Conservation (phyloP, 1,140 invertebrate species). For the Cydia amplana region DNA sequence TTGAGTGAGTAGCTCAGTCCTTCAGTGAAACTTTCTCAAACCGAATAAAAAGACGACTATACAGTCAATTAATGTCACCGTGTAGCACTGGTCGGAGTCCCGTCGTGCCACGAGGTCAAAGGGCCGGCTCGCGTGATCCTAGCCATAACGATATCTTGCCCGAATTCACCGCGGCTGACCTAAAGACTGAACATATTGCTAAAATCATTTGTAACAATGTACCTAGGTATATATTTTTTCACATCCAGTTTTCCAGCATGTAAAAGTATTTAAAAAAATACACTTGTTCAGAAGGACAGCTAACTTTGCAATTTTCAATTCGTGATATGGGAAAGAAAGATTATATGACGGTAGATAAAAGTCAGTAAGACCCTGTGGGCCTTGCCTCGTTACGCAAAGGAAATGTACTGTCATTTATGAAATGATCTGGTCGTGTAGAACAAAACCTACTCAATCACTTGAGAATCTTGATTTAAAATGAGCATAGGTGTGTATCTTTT, state of each 20-base stretch:
- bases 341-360: neutral
- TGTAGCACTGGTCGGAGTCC: slow-evolving; percentile 2
- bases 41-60: neutral
- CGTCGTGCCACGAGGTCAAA: slow-evolving; percentile 39
- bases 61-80: slow-evolving; percentile 5
- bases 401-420: slow-evolving; percentile 26
- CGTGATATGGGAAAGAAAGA: slow-evolving; percentile 7
- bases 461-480: neutral
- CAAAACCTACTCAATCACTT: neutral
- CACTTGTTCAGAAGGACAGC: too few relatives aligned
- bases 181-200: neutral
- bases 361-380: slow-evolving; percentile 1
- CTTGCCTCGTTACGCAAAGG: neutral
- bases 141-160: slow-evolving; percentile 64
- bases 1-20: neutral
- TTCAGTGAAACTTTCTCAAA: neutral
- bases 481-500: neutral
- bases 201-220: too few relatives aligned
- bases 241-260: too few relatives aligned
- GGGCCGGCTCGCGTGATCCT: slow-evolving; percentile 68
- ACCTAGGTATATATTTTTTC: too few relatives aligned
- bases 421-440: slow-evolving; percentile 4
- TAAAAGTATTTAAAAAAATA: too few relatives aligned
- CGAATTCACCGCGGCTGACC: neutral
- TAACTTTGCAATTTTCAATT: slow-evolving; percentile 7